A percentile compares a stretch with the other conserved stretches of the same genome.
These are phyloP conservation scores for Anser brachyrhynchus DNA, from an alignment of 2,113 vertebrate genomes.

Conservation along the genomic window DNA sequence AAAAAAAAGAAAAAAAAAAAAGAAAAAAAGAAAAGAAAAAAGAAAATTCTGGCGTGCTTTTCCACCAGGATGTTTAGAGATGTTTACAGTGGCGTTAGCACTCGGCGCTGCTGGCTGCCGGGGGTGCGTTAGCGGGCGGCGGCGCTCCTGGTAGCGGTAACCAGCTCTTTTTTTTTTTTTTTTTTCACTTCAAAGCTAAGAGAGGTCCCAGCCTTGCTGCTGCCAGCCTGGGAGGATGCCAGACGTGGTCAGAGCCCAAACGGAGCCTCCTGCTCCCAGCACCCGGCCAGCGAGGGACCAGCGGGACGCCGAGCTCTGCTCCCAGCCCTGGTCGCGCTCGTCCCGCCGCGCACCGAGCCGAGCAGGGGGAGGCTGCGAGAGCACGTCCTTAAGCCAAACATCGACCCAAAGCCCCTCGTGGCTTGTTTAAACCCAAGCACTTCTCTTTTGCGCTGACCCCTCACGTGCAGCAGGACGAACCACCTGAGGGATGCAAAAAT, in stretches of 20 bases:
- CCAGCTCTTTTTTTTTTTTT: not conserved
- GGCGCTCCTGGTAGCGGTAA: not conserved
- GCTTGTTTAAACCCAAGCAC: not conserved
- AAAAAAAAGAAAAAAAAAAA: accelerated
- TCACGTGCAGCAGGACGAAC: not conserved
- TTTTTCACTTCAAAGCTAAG: not conserved
- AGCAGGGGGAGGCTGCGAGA: not conserved
- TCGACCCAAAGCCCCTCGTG: not conserved
- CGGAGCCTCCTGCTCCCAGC: not conserved
- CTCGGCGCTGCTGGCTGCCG: not conserved
- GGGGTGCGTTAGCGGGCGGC: not conserved
- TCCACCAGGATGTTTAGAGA: not conserved
- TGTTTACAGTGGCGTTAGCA: not conserved
- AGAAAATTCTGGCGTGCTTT: not conserved
- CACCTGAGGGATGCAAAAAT: not conserved
- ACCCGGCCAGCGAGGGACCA: not conserved
- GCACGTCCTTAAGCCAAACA: not conserved
- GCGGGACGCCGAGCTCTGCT: not conserved
- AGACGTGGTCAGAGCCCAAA: not conserved
- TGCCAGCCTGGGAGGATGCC: not conserved
- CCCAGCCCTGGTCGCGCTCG: not conserved
- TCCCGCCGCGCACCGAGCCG: not conserved
- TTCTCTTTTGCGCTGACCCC: not conserved
- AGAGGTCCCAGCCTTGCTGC: not conserved
- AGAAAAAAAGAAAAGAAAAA: no score